phyloP scores from a whole-genome alignment of 2,888 invertebrate species.

The Philaethria dido region DNA sequence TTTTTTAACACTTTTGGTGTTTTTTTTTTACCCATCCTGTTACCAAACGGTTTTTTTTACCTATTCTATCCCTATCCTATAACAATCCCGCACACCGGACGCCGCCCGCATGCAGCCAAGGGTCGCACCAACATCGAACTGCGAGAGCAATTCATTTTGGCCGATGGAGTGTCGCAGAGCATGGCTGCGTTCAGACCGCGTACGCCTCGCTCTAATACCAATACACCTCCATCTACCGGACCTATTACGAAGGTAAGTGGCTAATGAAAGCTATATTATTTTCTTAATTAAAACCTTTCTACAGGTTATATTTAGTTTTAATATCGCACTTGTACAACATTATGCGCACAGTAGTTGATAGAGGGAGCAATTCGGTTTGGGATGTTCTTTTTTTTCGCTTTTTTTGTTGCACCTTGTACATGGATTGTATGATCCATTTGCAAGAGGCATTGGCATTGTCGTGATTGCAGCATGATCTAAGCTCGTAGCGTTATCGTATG shows the following conservation, averaged over 20 bases:
- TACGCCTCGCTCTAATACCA: constrained; percentile 91
- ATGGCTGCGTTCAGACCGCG: constrained; percentile 99
- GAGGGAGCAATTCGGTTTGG: constrained; percentile 81
- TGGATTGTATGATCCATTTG: constrained; percentile 74
- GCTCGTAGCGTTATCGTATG: constrained; percentile 81
- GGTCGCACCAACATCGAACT: constrained; percentile 99
- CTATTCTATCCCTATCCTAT: constrained; percentile 59
- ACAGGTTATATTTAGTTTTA: constrained; percentile 71
- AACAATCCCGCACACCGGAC: constrained; percentile 76
- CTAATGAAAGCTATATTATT: constrained; percentile 55
- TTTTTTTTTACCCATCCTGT: constrained; percentile 67
- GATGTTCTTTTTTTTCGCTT: constrained; percentile 67
- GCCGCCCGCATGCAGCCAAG: constrained; percentile 93
- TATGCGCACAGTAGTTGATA: constrained; percentile 80
- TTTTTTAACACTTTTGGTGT: constrained; percentile 75
- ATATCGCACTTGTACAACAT: constrained; percentile 75
- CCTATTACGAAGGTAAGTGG: constrained; percentile 97
- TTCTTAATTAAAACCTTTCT: constrained; percentile 56
- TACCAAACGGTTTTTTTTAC: constrained; percentile 76
- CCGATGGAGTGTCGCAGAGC: constrained; percentile 98
- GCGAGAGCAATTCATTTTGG: constrained; percentile 99
- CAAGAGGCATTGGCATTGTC: constrained; percentile 73
- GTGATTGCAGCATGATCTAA: constrained; percentile 80
- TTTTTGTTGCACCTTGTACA: constrained; percentile 75
- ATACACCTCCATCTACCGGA: constrained; percentile 88